Conservation (phyloP, 2,797 vertebrate species). For the Micromesistius poutassou region DNA sequence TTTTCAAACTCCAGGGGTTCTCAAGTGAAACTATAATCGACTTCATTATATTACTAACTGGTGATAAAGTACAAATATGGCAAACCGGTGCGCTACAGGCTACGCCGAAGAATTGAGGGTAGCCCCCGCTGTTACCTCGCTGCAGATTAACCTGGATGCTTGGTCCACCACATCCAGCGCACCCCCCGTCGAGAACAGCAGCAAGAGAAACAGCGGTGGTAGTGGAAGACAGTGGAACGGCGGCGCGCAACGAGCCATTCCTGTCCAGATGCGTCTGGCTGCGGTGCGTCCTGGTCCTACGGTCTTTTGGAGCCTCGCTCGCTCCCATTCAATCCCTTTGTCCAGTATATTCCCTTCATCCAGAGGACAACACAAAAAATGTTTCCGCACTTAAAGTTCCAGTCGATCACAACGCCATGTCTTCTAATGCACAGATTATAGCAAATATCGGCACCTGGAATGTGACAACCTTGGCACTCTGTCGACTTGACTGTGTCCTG, state of each 20-base stretch:
- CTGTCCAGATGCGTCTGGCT: not conserved
- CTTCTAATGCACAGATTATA: too few species aligned
- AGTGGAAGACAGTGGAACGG: not conserved
- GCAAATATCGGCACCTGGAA: too few species aligned
- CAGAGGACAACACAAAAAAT: not conserved
- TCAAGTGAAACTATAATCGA: not conserved
- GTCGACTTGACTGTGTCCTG: not conserved
- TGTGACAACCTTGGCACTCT: not conserved
- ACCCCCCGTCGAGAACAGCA: not conserved
- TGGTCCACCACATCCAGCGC: slow-evolving; percentile 26
- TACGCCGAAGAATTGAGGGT: not conserved
- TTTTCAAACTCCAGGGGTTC: too few species aligned
- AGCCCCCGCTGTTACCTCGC: slow-evolving; percentile 38
- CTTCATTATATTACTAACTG: too few species aligned
- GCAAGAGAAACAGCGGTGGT: not conserved
- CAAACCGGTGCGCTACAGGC: not conserved
- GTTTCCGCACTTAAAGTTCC: too few species aligned
- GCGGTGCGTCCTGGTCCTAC: not conserved
- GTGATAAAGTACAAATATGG: not conserved
- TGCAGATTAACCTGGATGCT: slow-evolving; percentile 36
- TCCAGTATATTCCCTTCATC: not conserved
- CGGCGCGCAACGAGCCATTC: slow-evolving; percentile 27
- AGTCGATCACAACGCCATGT: too few species aligned
- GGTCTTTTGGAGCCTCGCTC: not conserved
- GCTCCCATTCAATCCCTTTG: not conserved